phyloP scores from a whole-genome alignment of 2,113 vertebrate species.

The Ivindomyrus marchei region DNA sequence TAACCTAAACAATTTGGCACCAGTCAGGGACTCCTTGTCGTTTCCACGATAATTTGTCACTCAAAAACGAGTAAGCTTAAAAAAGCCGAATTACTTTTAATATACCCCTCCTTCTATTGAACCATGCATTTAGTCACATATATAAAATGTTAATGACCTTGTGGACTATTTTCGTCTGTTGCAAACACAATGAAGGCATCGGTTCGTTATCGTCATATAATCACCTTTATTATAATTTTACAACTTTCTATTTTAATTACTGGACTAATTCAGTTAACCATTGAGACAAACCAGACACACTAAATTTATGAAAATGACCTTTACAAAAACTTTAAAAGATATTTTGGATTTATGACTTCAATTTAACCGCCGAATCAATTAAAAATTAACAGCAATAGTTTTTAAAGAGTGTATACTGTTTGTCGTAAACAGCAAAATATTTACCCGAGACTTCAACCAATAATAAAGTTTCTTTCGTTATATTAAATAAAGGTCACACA shows the following conservation, averaged over 20 bases:
- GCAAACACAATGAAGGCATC: background rate
- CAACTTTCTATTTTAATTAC: background rate
- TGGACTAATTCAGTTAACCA: background rate
- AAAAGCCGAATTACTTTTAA: background rate
- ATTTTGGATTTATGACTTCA: background rate
- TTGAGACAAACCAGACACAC: background rate
- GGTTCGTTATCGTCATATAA: background rate
- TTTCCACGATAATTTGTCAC: slow-evolving; percentile 1
- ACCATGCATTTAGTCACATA: background rate
- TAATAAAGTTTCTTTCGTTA: background rate
- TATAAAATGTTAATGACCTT: background rate
- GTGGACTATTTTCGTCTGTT: background rate
- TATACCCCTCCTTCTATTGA: background rate
- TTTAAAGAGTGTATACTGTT: background rate
- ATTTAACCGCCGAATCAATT: slow-evolving; percentile 17
- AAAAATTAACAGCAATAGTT: slow-evolving; percentile 7
- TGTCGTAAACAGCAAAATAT: background rate
- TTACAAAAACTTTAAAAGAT: background rate
- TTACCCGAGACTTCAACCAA: background rate
- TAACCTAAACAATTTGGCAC: slow-evolving; percentile 37
- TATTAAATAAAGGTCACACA: background rate
- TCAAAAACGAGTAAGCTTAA: background rate
- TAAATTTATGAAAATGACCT: background rate
- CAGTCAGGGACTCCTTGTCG: slow-evolving; percentile 3
- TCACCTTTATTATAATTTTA: background rate